A percentile compares a stretch with the other conserved stretches of the same genome.
phyloP scores from a whole-genome alignment of 1,140 invertebrate species.

The Drosophila melanogaster region Release_6_plus_ISO1_MT NT_037436.4:22824001-22824500 shows the following conservation, averaged over 20 bases:
- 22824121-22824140: constrained; percentile 65
- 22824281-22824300: constrained; percentile 54
- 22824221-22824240: constrained; percentile 21
- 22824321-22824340: constrained; percentile 34
- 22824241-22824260: constrained; percentile 45
- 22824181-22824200: constrained; percentile 65
- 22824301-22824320: constrained; percentile 54
- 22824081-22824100: constrained; percentile 19
- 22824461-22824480: constrained; percentile 39
- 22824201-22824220: constrained; percentile 57
- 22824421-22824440: constrained; percentile 4
- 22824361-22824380: constrained; percentile 12
- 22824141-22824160: constrained; percentile 50
- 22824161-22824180: constrained; percentile 57
- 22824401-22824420: neutral
- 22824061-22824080: constrained; percentile 37
- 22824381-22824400: constrained; percentile 48
- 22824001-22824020: constrained; percentile 27
- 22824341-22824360: constrained; percentile 8
- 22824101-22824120: constrained; percentile 30
- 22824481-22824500: constrained; percentile 49
- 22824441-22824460: neutral
- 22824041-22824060: constrained; percentile 78
- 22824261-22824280: constrained; percentile 51
- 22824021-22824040: constrained; percentile 64